Evolutionary conservation across 2,888 invertebrate species (phyloP).

Genomic region (Eristalis arbustorum): DNA sequence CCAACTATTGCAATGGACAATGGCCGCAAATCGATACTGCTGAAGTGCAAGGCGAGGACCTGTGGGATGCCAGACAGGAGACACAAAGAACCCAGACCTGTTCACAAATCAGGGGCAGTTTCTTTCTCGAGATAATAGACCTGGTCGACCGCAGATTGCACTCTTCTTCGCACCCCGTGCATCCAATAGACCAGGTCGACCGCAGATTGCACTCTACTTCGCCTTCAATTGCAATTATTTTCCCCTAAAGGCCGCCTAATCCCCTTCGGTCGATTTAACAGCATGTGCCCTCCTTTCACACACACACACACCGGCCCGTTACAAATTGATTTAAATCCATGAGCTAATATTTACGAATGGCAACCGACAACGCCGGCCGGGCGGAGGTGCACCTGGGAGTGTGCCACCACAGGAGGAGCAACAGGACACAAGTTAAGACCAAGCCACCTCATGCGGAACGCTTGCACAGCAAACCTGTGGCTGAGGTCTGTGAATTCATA

Average conservation of each 20-base stretch:
- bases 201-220: not conserved
- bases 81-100: no score
- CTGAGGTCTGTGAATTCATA: not conserved
- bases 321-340: conserved; percentile 33
- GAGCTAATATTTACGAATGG: conserved; percentile 24
- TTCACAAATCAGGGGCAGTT: no score
- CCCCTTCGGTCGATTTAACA: not conserved
- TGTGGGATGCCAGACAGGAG: no score
- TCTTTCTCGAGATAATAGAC: no score
- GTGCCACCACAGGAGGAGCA: not conserved
- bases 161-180: no score
- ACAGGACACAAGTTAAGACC: not conserved
- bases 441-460: not conserved
- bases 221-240: not conserved
- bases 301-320: not conserved
- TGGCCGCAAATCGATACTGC: not conserved
- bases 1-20: not conserved
- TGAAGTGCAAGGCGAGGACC: no score
- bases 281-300: not conserved
- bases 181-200: no score
- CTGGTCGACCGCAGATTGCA: no score
- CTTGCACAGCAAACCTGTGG: not conserved
- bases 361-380: not conserved
- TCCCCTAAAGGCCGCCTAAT: not conserved
- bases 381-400: no score